Percentiles rank a stretch among this genome's conserved stretches.
These are phyloP conservation scores for Corella eumyota DNA, from an alignment of 23 tunicate species.

Conservation along the genomic window DNA sequence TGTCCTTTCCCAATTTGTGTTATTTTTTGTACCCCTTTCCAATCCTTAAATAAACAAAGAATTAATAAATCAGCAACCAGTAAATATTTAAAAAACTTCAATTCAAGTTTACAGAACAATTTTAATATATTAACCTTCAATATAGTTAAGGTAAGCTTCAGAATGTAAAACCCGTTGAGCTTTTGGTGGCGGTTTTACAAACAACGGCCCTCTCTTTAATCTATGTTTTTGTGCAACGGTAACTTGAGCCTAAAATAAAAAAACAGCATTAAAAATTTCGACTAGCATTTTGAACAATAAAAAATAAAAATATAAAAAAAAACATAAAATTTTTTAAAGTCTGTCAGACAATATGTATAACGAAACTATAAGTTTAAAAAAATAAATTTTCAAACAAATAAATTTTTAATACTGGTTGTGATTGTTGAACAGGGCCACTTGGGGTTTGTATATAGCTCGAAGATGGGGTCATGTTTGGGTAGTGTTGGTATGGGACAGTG, in stretches of 20 bases:
- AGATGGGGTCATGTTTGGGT: not conserved
- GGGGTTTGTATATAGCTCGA: not conserved
- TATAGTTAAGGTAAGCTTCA: constrained; percentile 80
- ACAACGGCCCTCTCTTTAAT: constrained; percentile 73
- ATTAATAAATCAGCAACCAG: not conserved
- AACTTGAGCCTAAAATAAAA: constrained; percentile 10
- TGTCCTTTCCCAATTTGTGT: constrained; percentile 68
- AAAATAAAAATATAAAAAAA: not conserved
- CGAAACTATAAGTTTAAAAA: no score
- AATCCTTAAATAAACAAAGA: constrained; percentile 29
- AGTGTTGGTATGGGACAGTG: not conserved
- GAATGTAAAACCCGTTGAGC: constrained; percentile 89
- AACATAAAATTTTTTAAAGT: not conserved
- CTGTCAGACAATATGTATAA: not conserved
- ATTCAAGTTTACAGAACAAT: not conserved
- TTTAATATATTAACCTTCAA: constrained; percentile 72
- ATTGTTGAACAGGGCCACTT: no score
- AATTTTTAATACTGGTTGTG: no score
- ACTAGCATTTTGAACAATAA: no score
- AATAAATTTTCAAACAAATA: no score
- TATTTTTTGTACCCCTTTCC: constrained; percentile 55
- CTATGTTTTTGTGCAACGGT: constrained; percentile 45
- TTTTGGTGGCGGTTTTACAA: constrained; percentile 87
- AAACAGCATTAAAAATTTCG: no score
- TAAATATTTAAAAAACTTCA: not conserved